A percentile compares a stretch with the other conserved stretches of the same genome.
phyloP scores from a whole-genome alignment of 2,797 vertebrate genomes.

The Acrossocheilus wenchowensis region DNA sequence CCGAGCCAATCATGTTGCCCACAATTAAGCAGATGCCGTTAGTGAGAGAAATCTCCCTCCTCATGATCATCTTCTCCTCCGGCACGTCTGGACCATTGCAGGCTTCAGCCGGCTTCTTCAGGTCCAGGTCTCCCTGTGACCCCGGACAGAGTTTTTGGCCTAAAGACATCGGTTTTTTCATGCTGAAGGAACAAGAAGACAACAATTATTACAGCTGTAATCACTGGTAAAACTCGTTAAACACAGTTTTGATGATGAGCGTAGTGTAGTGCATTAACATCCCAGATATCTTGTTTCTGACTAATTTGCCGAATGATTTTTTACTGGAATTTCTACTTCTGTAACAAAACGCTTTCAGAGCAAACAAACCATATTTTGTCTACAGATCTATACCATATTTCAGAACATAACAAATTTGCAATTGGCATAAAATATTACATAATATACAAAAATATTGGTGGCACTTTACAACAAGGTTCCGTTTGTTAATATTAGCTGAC shows the following conservation, averaged over 20 bases:
- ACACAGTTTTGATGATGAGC: background rate
- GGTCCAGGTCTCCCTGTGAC: constrained; percentile 60
- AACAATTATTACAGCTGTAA: background rate
- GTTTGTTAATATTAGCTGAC: too few species aligned
- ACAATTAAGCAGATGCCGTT: constrained; percentile 87
- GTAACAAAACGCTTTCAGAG: background rate
- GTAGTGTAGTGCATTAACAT: background rate
- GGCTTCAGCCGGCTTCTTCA: constrained; percentile 64
- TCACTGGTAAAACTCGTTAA: background rate
- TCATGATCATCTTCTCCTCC: constrained; percentile 84
- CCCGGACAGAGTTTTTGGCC: constrained; percentile 67
- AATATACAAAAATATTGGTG: background rate
- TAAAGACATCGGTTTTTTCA: constrained; percentile 70
- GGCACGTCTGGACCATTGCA: constrained; percentile 21
- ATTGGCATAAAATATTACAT: background rate
- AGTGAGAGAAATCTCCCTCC: constrained; percentile 85
- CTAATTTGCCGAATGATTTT: too few species aligned
- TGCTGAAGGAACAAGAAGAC: constrained; percentile 54
- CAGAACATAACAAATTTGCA: background rate
- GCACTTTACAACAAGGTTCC: background rate
- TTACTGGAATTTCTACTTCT: too few species aligned
- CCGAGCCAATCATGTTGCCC: constrained; percentile 90
- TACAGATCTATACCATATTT: background rate
- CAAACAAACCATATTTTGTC: too few species aligned
- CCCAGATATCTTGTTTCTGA: background rate